Percentiles rank a stretch among this genome's conserved stretches.
Conservation (phyloP, 2,113 vertebrate species). For the Agapornis roseicollis region DNA sequence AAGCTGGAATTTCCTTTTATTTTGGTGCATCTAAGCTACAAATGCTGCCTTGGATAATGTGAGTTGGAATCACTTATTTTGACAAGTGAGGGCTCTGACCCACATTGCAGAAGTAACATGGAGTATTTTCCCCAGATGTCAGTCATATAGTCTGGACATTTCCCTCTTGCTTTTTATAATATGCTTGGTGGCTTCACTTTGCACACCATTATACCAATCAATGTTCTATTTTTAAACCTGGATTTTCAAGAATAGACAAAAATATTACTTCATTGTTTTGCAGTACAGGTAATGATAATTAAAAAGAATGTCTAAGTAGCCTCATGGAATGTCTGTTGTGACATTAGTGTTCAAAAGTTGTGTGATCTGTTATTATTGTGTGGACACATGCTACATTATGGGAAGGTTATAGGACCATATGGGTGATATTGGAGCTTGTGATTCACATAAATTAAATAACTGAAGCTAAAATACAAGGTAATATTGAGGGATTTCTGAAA, state of each 20-base stretch:
- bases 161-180: background rate
- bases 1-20: background rate
- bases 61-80: background rate
- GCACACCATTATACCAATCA: background rate
- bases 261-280: background rate
- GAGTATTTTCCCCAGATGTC: background rate
- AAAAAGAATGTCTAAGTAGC: background rate
- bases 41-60: background rate
- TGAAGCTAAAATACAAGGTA: background rate
- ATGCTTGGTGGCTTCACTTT: background rate
- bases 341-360: background rate
- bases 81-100: background rate
- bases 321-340: background rate
- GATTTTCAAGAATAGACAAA: background rate
- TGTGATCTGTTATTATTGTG: background rate
- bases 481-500: background rate
- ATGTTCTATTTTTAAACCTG: background rate
- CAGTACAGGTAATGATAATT: background rate
- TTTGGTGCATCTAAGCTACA: background rate
- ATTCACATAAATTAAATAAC: background rate
- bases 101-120: background rate
- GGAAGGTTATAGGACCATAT: background rate
- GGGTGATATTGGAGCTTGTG: background rate
- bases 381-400: background rate
- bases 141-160: background rate